Conservation (phyloP, 1,140 invertebrate genomes). For the Drosophila teissieri region DNA sequence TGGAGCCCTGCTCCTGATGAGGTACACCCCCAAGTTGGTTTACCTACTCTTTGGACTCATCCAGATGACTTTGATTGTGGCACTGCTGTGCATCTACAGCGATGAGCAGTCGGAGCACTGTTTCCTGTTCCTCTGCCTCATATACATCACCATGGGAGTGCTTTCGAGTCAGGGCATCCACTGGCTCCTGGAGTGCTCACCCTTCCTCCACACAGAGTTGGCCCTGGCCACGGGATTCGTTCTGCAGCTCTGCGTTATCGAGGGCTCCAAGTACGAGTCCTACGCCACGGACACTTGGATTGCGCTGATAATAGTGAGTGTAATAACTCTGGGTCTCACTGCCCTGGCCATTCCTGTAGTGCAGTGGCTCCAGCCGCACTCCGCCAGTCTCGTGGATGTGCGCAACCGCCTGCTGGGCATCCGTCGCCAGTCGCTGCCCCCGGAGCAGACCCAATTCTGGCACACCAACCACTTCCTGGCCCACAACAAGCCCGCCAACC, state of each 20-base stretch:
- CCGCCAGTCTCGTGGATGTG: constrained; percentile 70
- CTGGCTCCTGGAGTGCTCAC: constrained; percentile 69
- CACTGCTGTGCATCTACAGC: constrained; percentile 69
- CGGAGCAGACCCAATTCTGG: constrained; percentile 68
- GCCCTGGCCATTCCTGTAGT: constrained; percentile 45
- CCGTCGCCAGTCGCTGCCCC: constrained; percentile 30
- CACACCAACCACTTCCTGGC: constrained; percentile 75
- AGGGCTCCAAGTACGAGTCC: constrained; percentile 70
- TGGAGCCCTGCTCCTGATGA: constrained; percentile 57
- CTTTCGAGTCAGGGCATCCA: constrained; percentile 72
- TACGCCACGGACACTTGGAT: constrained; percentile 46
- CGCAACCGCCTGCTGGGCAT: constrained; percentile 76
- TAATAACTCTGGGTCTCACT: constrained; percentile 53
- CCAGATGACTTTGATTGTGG: constrained; percentile 64
- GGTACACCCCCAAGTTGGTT: constrained; percentile 73
- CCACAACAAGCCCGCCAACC: constrained; percentile 70
- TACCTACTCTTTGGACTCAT: constrained; percentile 78
- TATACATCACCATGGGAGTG: constrained; percentile 67
- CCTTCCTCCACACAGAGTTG: constrained; percentile 74
- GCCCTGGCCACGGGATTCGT: constrained; percentile 47
- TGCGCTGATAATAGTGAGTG: constrained; percentile 48
- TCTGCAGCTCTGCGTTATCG: constrained; percentile 56
- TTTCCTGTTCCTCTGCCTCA: constrained; percentile 73
- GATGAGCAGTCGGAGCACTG: constrained; percentile 67
- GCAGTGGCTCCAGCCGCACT: constrained; percentile 59